Evolutionary conservation across 2,113 vertebrate genomes (phyloP), one percentile per base, ranked within the genome.

Genomic region (Thunnus maccoyii): DNA sequence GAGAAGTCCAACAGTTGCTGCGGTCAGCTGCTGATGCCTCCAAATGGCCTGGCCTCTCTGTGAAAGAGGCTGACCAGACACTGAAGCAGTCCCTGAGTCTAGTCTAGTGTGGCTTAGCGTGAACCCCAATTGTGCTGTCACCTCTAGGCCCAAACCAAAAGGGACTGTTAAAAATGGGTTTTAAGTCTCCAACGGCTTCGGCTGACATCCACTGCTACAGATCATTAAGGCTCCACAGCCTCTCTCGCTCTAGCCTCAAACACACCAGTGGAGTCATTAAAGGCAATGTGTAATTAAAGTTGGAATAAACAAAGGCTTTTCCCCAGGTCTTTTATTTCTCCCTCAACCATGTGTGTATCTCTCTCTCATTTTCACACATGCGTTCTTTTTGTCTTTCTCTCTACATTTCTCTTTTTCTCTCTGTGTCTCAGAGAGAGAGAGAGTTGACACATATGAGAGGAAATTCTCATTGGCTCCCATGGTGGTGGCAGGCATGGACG

Each of bases 261-360:
- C 93, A 92, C 91, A 92, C 92, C 93, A 92, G 92, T 84, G 89
- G 94, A 95, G 95, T 96, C 91, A 93, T 95, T 96, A 95, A 25
- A 95, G 92, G 93, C 94, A 95, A 96, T 92, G 94, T 75, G 92
- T 96, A 97, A 98, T 97, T 98, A 97, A 97, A 97, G 94, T 96
- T 95, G 95, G 95, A 96, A 96, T 96, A 99, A 98, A 97, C 96
- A 97, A 95, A 93, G 93, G 83, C 79, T 91, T 91, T 87, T 76
- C 85, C 87, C 84, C 74, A 76, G 89, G 86, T 86, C 84, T 88
- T 84, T 89, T 94, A 84, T 89, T 94, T 76, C 82, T 89, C 88
- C 61, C 62, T 90, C 77, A 62, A 64, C 64, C 84, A 84, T 60
- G 74, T 65, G 82, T 76, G 84, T 78, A 80, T 41, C 72, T 70